Evolutionary conservation across 2,888 invertebrate genomes (phyloP).

Genomic region (Cordilura impudica): DNA sequence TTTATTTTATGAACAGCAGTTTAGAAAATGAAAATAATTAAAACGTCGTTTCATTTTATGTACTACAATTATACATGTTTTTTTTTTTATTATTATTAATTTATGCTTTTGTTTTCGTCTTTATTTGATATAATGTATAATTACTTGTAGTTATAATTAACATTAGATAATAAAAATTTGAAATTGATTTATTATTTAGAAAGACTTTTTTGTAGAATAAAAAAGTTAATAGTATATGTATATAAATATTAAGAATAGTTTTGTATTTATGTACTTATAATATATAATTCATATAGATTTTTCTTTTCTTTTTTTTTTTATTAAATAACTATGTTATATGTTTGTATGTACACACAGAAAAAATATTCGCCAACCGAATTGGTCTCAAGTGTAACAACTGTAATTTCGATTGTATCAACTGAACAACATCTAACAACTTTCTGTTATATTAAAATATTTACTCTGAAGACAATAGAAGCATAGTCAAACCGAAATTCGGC

Average conservation of each 20-base stretch:
- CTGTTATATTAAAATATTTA: no score
- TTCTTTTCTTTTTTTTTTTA: not conserved
- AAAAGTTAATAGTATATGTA: conserved; percentile 26
- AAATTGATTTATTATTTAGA: conserved; percentile 22
- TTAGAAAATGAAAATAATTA: no score
- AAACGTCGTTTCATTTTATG: no score
- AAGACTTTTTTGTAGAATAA: conserved; percentile 33
- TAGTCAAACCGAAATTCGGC: no score
- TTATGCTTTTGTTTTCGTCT: conserved; percentile 1
- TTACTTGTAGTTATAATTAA: conserved; percentile 9
- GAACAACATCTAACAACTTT: no score
- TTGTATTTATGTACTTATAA: not conserved
- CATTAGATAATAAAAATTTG: conserved; percentile 22
- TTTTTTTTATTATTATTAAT: not conserved
- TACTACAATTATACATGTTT: conserved; percentile 44
- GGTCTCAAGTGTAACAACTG: no score
- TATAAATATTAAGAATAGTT: conserved; percentile 12
- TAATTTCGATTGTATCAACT: no score
- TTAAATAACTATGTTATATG: conserved; percentile 20
- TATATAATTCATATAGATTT: not conserved
- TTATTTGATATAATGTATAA: conserved; percentile 22
- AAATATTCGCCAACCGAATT: no score
- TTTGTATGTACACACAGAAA: conserved; percentile 20
- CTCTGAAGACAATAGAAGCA: no score
- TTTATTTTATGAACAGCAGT: no score